phyloP scores from a whole-genome alignment of 2,113 vertebrate genomes.

The Chloropsis hardwickii region DNA sequence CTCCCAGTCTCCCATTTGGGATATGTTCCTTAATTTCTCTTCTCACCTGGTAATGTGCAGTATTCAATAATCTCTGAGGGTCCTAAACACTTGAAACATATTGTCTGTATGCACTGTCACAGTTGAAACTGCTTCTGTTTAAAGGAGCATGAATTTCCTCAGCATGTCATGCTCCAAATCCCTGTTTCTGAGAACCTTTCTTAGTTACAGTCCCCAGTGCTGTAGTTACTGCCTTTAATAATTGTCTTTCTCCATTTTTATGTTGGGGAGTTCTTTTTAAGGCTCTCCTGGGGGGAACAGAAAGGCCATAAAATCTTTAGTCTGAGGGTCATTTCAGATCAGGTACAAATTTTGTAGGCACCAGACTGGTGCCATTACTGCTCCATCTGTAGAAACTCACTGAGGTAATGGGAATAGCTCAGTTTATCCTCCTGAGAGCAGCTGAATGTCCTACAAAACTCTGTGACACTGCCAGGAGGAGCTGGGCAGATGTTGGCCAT shows the following conservation, averaged over 20 bases:
- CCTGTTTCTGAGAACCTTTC: neutral
- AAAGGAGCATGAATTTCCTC: neutral
- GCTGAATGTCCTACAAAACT: fast-evolving
- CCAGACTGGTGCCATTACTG: neutral
- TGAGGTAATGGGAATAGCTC: neutral
- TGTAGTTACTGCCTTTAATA: neutral
- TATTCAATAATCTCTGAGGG: neutral
- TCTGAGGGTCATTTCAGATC: neutral
- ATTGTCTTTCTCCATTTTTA: neutral
- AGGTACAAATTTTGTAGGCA: neutral
- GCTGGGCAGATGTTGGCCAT: neutral
- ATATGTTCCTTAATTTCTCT: neutral
- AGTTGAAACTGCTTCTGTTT: neutral
- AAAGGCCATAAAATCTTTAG: neutral
- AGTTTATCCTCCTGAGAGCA: neutral
- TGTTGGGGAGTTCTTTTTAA: neutral
- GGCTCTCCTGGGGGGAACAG: neutral
- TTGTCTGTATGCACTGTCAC: neutral
- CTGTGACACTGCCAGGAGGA: neutral
- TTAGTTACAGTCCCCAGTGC: neutral
- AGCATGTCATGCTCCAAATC: neutral
- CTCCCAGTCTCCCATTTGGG: neutral
- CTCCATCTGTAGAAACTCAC: neutral
- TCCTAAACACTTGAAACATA: neutral
- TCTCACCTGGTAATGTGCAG: neutral